phyloP scores from a whole-genome alignment of 2,797 vertebrate species.

The Corythornis leucogaster region DNA sequence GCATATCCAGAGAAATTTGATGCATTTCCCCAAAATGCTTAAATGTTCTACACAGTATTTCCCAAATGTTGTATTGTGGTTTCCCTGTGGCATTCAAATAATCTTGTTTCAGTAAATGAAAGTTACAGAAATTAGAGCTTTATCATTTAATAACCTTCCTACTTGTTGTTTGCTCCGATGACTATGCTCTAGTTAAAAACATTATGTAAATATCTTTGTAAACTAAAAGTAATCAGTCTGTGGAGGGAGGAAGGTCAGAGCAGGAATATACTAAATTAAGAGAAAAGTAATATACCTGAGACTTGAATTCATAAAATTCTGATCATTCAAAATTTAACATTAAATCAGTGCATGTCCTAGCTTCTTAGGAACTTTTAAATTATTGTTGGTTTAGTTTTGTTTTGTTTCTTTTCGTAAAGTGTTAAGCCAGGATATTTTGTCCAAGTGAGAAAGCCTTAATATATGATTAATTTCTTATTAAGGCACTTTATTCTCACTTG shows the following conservation, averaged over 20 bases:
- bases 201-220: not conserved
- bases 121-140: conserved; percentile 21
- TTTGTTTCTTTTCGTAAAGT: not conserved
- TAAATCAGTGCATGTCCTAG: not conserved
- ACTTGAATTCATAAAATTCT: not conserved
- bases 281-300: not conserved
- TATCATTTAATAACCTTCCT: conserved; percentile 20
- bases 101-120: not conserved
- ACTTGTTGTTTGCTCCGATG: not conserved
- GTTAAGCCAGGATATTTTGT: not conserved
- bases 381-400: not conserved
- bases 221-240: not conserved
- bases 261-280: not conserved
- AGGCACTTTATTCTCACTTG: not conserved
- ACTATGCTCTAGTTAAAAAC: not conserved
- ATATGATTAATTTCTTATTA: not conserved
- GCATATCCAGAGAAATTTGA: not conserved
- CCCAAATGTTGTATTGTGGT: not conserved
- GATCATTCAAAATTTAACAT: not conserved
- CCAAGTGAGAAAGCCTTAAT: not conserved
- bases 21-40: not conserved
- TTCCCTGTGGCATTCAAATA: not conserved
- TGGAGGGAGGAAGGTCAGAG: not conserved
- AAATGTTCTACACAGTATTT: not conserved
- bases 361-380: not conserved